Base-by-base conservation (phyloP, 2,888 invertebrate genomes). In the Leptopilina drosophilae region DNA sequence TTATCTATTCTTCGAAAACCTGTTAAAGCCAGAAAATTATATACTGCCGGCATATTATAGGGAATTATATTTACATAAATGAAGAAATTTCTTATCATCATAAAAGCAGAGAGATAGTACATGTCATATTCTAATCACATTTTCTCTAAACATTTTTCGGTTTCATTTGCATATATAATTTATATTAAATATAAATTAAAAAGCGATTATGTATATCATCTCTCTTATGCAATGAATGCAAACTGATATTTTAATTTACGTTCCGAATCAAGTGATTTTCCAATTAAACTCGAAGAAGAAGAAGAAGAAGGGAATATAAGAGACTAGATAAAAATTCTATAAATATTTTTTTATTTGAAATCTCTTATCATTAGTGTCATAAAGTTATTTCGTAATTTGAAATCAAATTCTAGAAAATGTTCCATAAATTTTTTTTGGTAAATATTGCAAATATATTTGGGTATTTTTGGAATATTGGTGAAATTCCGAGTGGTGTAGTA, bases 61-160 rank as follows among this genome's bases (percentile, higher is more conserved):
- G 33, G 33, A 33, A 49, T 73, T 33, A 56, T 26, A 56, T 26
- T 73, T 56, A 56, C 40, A 11, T 5, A 33, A 26, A 11, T 14
- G 20, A 33, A 33, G 53, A 73, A 73, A 73, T 26, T 59, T 73
- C 53, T 73, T 73, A 73, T 73, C 73, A n/a, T 62, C 15, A 62
- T 20, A 9, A 20, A 20, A 62, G 7, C 8, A 62, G 62, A 33
- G 33, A 33, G 33, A 62, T 62, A 62, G 9, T 15, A 62, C 62
- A 49, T 20, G 62, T 62, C 62, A 62, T 33, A 33, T 62, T 62
- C 62, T 62, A 62, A 62, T 62, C 62, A 62, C 20, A 62, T 62
- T 62, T 62, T 62, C 15, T 7, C n/a, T 15, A 62, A 62, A 20
- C 59, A n/a, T 59, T 59, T 59, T 15, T 59, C 20, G 15, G 8